Conservation (phyloP, 2,113 vertebrate species). For the Bos javanicus region DNA sequence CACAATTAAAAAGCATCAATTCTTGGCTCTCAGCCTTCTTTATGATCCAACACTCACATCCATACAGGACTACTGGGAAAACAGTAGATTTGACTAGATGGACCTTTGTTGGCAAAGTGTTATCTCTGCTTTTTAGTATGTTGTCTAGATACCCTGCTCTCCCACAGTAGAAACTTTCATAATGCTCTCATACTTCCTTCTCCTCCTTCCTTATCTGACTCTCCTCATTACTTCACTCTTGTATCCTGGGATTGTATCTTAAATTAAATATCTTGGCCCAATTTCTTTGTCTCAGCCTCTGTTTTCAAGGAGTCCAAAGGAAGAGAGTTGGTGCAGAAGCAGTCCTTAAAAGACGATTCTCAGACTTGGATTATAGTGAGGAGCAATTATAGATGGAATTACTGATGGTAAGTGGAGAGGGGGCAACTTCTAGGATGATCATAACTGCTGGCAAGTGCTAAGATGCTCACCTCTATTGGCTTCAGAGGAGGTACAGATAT, state of each 20-base stretch:
- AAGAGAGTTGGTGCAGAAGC: neutral
- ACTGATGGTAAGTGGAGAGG: neutral
- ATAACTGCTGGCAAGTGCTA: neutral
- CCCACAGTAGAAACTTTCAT: neutral
- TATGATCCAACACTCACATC: neutral
- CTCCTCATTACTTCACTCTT: neutral
- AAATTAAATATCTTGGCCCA: neutral
- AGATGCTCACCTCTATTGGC: neutral
- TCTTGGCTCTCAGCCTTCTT: neutral
- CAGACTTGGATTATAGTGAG: neutral
- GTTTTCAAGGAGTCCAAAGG: neutral
- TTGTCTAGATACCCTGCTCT: neutral
- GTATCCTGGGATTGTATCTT: neutral
- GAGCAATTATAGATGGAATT: neutral
- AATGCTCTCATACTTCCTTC: neutral
- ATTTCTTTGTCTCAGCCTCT: neutral
- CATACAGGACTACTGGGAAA: neutral
- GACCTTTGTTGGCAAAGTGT: neutral
- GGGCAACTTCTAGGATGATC: neutral
- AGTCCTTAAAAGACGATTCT: neutral
- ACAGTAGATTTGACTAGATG: neutral
- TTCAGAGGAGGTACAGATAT: neutral
- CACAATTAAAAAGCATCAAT: neutral
- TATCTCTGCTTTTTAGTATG: neutral
- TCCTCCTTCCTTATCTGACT: neutral